Evolutionary conservation across 92 coral and sea anemone genomes (phyloP), one percentile per base, ranked within the genome.

Genomic region (Pocillopora grandis): DNA sequence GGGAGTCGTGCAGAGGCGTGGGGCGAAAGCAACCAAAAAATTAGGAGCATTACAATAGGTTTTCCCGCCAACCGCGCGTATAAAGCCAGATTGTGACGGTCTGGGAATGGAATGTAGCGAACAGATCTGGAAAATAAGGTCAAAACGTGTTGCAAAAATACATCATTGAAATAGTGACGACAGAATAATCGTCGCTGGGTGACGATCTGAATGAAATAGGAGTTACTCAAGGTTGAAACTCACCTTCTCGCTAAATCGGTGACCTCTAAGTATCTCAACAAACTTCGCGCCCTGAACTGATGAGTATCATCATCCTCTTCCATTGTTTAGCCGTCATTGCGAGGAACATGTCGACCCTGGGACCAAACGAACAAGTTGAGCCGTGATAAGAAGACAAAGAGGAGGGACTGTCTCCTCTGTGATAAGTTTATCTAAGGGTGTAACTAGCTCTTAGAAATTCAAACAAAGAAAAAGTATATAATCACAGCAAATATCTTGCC

Each of bases 341-440:
- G 85, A 6, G 98, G 97, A 60, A 94, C 91, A 16, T 72, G 87
- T 72, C 16, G 98, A 80, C 56, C 84, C 82, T 72, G 98, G 93
- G 58, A 94, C 93, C 17, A 96, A 72, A 33, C 98, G 98, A 65
- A 92, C 90, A 63, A 96, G 88, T 86, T 96, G 99, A 12, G 98
- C 98, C 49, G 93, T 80, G 76, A 85, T 75, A 20, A 98, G 88
- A 14, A 96, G 94, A 62, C 94, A 90, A 21, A 94, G 87, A 14
- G 93, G 98, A 77, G 75, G 92, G 77, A 87, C 87, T 72, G 90
- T 83, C 33, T 79, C 91, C 15, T 76, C 88, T 16, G 81, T 23
- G 66, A 84, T 76, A 63, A 82, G 61, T 82, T 82, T 73, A 62
- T 82, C 65, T 16, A 82, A 20, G 8, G 86, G 56, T 2, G 12